Conservation (phyloP, 2,113 vertebrate genomes). For the Rostratula benghalensis region DNA sequence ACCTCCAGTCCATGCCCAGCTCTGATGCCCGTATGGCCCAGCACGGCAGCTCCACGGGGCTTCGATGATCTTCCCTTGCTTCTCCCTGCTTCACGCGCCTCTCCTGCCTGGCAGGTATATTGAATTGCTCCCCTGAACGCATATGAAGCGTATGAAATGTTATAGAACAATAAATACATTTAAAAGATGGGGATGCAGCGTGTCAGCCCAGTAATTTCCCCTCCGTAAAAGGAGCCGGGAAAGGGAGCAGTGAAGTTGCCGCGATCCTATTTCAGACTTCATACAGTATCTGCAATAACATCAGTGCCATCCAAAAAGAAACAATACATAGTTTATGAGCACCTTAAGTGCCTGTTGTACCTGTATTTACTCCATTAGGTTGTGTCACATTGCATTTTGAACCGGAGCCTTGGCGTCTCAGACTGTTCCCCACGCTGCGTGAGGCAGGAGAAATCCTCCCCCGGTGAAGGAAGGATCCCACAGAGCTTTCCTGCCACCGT, state of each 20-base stretch:
- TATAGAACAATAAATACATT: conserved; percentile 52
- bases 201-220: conserved; percentile 29
- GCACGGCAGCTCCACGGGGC: neutral
- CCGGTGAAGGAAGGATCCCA: neutral
- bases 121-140: neutral
- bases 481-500: accelerated
- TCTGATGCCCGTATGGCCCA: accelerated
- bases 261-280: conserved; percentile 7
- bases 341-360: conserved; percentile 45
- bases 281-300: neutral
- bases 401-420: neutral
- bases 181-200: neutral
- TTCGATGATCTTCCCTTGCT: neutral
- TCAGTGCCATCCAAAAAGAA: conserved; percentile 20
- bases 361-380: conserved; percentile 56
- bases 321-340: conserved; percentile 50
- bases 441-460: neutral
- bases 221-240: neutral
- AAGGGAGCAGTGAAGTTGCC: neutral
- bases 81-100: accelerated
- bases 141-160: neutral
- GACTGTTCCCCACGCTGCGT: neutral
- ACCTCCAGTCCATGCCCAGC: neutral
- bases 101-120: neutral
- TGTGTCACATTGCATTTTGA: conserved; percentile 60